Base-by-base conservation (phyloP, 2,888 invertebrate genomes). In the Thysanoteuthis rhombus region DNA sequence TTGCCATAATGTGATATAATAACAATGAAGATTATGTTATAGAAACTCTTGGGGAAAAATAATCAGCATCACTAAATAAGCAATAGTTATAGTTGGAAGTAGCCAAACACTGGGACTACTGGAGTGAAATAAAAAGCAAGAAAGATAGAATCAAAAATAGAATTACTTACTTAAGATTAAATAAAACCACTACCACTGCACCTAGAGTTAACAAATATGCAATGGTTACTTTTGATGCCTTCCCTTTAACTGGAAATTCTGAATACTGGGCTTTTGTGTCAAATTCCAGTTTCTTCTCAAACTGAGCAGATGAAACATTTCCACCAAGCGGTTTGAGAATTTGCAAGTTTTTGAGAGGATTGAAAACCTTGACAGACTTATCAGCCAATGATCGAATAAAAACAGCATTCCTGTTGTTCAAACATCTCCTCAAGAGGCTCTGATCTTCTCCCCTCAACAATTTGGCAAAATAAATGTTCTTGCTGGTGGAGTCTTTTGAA, bases 261-360 rank as follows among this genome's bases (percentile, higher is more conserved):
- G 92, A 92, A 92, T 92, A 92, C n/a, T 45, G 40, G n/a, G 45
- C 42, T 45, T n/a, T n/a, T n/a, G 40, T 92, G 32, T 92, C 92
- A 42, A 92, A 42, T 92, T 92, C 92, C 42, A 92, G 92, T 92
- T 92, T 92, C 45, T 92, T 92, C 42, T 40, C 45, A 92, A n/a
- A 92, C 6, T 45, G 36, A 5, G 92, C 92, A 10, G 92, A 92
- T 19, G 92, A 92, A n/a, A n/a, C 32, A 92, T 92, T 92, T 6
- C 10, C 45, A 45, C n/a, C 92, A 92, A n/a, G 32, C 3, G 40
- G 28, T 16, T 92, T n/a, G 22, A 28, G n/a, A 32, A 45, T 28
- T 0, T n/a, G 40, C 40, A 45, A 39, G n/a, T 92, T 92, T 39
- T 92, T 92, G 45, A 92, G 92, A 40, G 92, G 92, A 45, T 92